These are phyloP conservation scores for Theretra japonica DNA, from an alignment of 2,888 invertebrate species.

Conservation along the genomic window DNA sequence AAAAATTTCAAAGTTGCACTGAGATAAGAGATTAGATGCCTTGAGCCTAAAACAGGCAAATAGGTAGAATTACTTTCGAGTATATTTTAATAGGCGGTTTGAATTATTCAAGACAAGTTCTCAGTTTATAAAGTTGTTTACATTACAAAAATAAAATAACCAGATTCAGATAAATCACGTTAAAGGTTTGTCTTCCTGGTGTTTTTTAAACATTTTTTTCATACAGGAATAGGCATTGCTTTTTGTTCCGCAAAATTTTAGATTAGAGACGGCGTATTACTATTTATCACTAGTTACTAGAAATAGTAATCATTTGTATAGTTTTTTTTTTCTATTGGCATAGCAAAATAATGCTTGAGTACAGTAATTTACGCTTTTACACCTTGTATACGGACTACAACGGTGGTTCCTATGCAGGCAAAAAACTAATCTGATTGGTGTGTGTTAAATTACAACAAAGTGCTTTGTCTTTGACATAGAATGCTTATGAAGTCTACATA, in stretches of 20 bases:
- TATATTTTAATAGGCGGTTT: neutral
- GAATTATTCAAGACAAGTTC: constrained; percentile 3
- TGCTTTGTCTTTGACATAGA: too few relatives aligned
- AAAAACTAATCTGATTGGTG: too few relatives aligned
- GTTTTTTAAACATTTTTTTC: constrained; percentile 24
- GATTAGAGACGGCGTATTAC: constrained; percentile 11
- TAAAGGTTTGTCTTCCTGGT: constrained; percentile 36
- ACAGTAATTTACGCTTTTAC: too few relatives aligned
- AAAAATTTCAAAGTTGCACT: too few relatives aligned
- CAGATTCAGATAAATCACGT: constrained; percentile 25
- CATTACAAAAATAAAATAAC: neutral
- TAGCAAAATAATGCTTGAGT: too few relatives aligned
- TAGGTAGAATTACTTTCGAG: neutral
- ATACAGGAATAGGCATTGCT: neutral
- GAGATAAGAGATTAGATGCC: too few relatives aligned
- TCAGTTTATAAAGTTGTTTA: neutral
- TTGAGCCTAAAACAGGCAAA: too few relatives aligned
- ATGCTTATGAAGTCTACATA: too few relatives aligned
- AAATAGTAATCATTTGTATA: neutral
- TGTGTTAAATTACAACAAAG: too few relatives aligned
- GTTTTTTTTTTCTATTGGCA: too few relatives aligned
- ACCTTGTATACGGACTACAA: too few relatives aligned
- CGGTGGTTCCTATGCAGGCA: too few relatives aligned
- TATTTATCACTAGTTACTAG: neutral
- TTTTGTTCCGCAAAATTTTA: neutral